phyloP scores from a whole-genome alignment of 2,888 invertebrate genomes.

The Brenthis daphne region DNA sequence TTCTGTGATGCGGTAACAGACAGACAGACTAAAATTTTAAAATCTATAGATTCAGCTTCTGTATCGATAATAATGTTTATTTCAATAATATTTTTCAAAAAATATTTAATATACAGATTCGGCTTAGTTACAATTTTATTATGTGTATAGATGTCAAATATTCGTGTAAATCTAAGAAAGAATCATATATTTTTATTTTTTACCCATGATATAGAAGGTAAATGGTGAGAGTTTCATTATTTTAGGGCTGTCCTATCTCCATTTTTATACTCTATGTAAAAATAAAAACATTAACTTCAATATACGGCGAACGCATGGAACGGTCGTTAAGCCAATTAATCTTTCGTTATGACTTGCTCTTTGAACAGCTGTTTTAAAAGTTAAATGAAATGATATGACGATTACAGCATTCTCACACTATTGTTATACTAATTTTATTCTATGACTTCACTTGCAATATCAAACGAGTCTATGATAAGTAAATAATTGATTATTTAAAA shows the following conservation, averaged over 20 bases:
- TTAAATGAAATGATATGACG: conserved; percentile 33
- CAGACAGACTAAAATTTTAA: too few relatives aligned
- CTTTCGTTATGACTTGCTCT: conserved; percentile 44
- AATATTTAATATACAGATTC: too few relatives aligned
- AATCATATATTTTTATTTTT: too few relatives aligned
- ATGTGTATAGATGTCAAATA: too few relatives aligned
- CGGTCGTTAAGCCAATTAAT: conserved; percentile 63
- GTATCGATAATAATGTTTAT: too few relatives aligned
- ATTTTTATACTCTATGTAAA: conserved; percentile 35
- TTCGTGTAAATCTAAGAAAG: too few relatives aligned
- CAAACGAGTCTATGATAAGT: not conserved
- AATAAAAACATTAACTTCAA: conserved; percentile 44
- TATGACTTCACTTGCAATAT: not conserved
- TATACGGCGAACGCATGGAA: conserved; percentile 51
- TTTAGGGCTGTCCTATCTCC: not conserved
- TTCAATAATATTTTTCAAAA: too few relatives aligned
- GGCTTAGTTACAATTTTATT: too few relatives aligned
- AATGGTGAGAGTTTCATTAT: not conserved
- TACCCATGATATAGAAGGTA: too few relatives aligned
- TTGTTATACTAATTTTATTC: not conserved
- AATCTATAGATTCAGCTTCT: too few relatives aligned
- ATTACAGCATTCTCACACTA: conserved; percentile 21
- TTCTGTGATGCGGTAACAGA: too few relatives aligned
- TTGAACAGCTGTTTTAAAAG: conserved; percentile 46
- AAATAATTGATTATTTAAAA: not conserved